Percentiles rank a stretch among this genome's conserved stretches.
Conservation (phyloP, 2,888 invertebrate species). For the Griposia aprilina region DNA sequence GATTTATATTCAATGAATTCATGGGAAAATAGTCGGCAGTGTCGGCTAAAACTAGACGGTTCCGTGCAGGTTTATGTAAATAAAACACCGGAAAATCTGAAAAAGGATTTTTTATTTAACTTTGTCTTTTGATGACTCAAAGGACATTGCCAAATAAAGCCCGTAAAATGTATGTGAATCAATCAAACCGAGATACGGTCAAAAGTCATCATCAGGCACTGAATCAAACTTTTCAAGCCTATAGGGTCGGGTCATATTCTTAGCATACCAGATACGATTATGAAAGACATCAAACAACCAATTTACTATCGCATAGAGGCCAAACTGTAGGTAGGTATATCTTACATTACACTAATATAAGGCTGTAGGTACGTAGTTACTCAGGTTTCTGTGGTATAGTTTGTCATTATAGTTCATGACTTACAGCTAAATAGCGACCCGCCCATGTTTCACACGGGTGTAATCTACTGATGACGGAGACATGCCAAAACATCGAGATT, state of each 20-base stretch:
- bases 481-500: too few relatives aligned
- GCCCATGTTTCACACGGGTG: too few relatives aligned
- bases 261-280: background rate
- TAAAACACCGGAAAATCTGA: background rate
- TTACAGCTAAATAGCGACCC: too few relatives aligned
- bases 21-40: conserved; percentile 1
- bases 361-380: too few relatives aligned
- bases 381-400: background rate
- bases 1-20: conserved; percentile 30
- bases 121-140: background rate
- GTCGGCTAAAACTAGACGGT: background rate
- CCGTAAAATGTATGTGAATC: background rate
- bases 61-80: background rate
- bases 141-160: background rate
- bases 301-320: background rate
- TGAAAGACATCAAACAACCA: background rate
- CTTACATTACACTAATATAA: background rate
- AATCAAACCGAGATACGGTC: background rate
- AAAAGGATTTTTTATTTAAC: background rate
- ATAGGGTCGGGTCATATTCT: background rate
- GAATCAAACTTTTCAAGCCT: background rate
- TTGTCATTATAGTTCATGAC: background rate
- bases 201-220: background rate
- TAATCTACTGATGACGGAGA: too few relatives aligned
- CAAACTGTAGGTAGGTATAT: background rate